phyloP scores from a whole-genome alignment of 2,113 vertebrate species.

The Fregata magnificens region DNA sequence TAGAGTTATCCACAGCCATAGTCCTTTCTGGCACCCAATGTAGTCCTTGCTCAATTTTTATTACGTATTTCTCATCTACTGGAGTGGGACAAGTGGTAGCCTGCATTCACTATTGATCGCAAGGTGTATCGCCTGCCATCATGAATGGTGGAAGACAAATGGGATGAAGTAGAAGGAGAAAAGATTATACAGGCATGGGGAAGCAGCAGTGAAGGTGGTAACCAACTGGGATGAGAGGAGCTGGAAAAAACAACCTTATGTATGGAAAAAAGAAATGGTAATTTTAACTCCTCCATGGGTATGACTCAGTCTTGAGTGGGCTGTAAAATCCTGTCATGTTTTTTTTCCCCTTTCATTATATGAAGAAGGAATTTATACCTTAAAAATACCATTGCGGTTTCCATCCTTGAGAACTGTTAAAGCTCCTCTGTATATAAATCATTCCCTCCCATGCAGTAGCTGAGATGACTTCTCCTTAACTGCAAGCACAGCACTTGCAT shows the following conservation, averaged over 20 bases:
- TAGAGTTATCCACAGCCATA: no score
- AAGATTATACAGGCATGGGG: neutral
- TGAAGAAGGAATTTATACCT: neutral
- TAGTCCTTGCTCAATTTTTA: neutral
- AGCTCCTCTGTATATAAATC: neutral
- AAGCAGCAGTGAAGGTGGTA: neutral
- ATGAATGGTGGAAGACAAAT: neutral
- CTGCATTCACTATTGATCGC: neutral
- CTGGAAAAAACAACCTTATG: neutral
- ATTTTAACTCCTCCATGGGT: neutral
- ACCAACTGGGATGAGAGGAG: neutral
- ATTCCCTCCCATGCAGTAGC: neutral
- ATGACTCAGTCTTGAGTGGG: constrained; percentile 26
- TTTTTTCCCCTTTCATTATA: neutral
- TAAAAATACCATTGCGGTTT: neutral
- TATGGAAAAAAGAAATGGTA: neutral
- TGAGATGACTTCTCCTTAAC: neutral
- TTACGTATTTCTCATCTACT: neutral
- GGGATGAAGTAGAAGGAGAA: neutral
- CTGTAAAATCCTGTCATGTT: neutral
- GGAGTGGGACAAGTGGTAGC: neutral
- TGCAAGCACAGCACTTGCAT: neutral
- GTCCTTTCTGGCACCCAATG: no score
- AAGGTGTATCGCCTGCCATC: neutral
- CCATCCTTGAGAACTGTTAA: neutral